Conservation (phyloP, 2,113 vertebrate species). For the Condylura cristata region DNA sequence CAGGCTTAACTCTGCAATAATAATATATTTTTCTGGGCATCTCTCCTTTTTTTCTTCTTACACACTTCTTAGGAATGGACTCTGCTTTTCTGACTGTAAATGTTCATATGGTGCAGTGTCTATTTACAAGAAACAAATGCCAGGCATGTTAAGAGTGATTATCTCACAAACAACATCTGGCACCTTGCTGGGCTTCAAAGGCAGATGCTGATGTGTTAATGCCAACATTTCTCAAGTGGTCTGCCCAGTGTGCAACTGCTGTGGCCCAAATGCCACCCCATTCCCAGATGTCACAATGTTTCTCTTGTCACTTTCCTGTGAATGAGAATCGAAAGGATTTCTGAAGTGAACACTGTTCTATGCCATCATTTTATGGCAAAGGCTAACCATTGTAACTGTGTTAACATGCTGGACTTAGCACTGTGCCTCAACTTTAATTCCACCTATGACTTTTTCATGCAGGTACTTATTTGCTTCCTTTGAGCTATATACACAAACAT, state of each 20-base stretch:
- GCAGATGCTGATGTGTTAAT: conserved; percentile 55
- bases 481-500: neutral
- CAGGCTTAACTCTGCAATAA: neutral
- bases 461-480: neutral
- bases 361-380: neutral
- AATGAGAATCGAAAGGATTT: neutral
- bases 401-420: neutral
- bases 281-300: neutral
- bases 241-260: neutral
- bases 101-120: neutral
- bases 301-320: neutral
- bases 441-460: too few relatives aligned
- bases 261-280: neutral
- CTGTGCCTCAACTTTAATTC: neutral
- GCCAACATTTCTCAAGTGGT: conserved; percentile 54
- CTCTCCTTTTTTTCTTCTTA: neutral
- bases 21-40: neutral
- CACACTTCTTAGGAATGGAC: neutral
- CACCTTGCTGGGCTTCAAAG: conserved; percentile 50
- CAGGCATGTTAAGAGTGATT: conserved; percentile 40
- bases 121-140: neutral
- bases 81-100: neutral
- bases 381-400: too few relatives aligned
- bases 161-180: conserved; percentile 65
- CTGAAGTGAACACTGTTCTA: neutral